Evolutionary conservation across 1,140 invertebrate genomes (phyloP).

Genomic region (Scaptodrosophila lebanonensis): DNA sequence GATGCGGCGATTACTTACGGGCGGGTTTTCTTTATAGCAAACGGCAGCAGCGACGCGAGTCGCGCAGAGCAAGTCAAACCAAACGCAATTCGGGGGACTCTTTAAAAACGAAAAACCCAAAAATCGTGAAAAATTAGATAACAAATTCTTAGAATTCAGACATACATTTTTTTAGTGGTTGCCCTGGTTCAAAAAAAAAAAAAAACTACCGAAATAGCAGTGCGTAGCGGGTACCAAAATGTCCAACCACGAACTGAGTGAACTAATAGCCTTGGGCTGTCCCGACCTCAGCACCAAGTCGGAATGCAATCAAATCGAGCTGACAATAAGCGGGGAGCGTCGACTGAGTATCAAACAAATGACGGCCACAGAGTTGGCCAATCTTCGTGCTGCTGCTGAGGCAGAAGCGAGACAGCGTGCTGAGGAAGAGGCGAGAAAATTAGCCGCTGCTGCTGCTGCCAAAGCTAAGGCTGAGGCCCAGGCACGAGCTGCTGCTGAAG

Average conservation of each 20-base stretch:
- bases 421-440: conserved; percentile 35
- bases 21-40: conserved; percentile 61
- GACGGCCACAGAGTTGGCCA: conserved; percentile 64
- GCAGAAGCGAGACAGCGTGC: conserved; percentile 29
- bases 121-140: conserved; percentile 53
- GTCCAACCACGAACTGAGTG: conserved; percentile 72
- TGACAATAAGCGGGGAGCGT: conserved; percentile 54
- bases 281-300: conserved; percentile 51
- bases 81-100: conserved; percentile 56
- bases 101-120: conserved; percentile 3
- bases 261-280: conserved; percentile 68
- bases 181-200: conserved; percentile 5
- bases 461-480: conserved; percentile 27
- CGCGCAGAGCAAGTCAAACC: conserved; percentile 52
- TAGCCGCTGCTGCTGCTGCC: conserved; percentile 32
- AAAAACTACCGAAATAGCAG: conserved; percentile 6
- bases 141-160: conserved; percentile 31
- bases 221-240: conserved; percentile 32
- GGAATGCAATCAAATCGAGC: conserved; percentile 36
- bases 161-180: not conserved
- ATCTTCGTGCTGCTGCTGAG: conserved; percentile 55
- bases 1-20: conserved; percentile 19
- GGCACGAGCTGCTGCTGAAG: conserved; percentile 42
- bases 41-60: conserved; percentile 53
- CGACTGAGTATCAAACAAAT: conserved; percentile 72